phyloP scores from a whole-genome alignment of 2,888 invertebrate species.

The Papilio protenor region DNA sequence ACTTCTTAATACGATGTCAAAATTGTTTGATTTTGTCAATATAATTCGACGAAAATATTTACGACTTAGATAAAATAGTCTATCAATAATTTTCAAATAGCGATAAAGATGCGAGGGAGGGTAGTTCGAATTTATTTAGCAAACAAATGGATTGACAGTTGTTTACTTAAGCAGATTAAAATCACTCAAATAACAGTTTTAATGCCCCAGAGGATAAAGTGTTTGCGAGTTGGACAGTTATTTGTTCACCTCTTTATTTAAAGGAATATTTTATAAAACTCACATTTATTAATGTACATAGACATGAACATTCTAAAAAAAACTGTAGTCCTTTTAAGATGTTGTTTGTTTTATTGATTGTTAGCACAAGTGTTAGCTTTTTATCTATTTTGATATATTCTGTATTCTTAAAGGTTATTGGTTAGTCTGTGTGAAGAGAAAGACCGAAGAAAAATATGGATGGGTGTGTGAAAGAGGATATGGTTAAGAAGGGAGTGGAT shows the following conservation, averaged over 20 bases:
- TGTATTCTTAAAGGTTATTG: no score
- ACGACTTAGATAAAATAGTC: neutral
- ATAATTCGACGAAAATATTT: no score
- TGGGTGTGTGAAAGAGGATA: no score
- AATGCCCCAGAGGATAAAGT: slow-evolving; percentile 4
- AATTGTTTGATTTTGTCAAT: neutral
- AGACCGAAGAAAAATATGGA: no score
- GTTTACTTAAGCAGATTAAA: slow-evolving; percentile 13
- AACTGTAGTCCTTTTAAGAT: no score
- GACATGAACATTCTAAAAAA: neutral
- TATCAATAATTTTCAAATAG: neutral
- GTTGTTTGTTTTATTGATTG: no score
- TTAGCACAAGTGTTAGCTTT: no score
- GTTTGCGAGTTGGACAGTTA: slow-evolving; percentile 3
- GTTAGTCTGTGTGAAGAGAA: no score
- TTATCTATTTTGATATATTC: no score
- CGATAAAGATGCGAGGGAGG: neutral
- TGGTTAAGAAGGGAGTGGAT: no score
- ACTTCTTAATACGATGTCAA: no score
- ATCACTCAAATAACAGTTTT: slow-evolving; percentile 9
- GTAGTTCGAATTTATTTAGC: slow-evolving; percentile 1
- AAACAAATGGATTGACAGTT: slow-evolving; percentile 12
- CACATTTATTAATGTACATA: neutral
- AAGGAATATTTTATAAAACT: neutral
- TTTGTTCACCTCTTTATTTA: neutral